Evolutionary conservation across 1,140 invertebrate species (phyloP).

Genomic region (Cotesia typhae): DNA sequence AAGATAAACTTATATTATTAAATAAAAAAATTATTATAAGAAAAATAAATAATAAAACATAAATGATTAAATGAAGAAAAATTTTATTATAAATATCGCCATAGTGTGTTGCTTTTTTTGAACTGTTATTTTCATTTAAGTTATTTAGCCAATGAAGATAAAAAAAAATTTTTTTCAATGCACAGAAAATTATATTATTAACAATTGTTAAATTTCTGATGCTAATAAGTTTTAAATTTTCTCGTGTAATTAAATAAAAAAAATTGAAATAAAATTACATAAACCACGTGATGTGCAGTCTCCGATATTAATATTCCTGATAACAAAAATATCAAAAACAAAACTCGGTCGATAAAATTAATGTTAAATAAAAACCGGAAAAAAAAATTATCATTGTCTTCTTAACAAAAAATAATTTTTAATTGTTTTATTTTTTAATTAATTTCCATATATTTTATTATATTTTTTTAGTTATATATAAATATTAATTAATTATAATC

Average conservation of each 20-base stretch:
- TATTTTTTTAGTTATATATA: neutral
- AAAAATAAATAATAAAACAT: no score
- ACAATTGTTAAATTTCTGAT: no score
- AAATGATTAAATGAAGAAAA: no score
- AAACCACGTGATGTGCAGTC: slow-evolving; percentile 1
- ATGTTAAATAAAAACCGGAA: neutral
- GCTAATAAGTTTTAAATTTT: no score
- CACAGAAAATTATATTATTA: no score
- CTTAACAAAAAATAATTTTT: neutral
- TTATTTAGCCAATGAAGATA: no score
- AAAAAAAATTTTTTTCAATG: no score
- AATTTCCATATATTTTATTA: neutral
- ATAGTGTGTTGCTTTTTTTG: no score
- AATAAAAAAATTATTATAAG: neutral
- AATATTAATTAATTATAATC: slow-evolving; percentile 3
- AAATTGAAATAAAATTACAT: no score
- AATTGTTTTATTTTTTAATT: neutral
- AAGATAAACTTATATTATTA: slow-evolving; percentile 3
- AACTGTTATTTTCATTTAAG: no score
- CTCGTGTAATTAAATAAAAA: no score
- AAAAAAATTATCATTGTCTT: slow-evolving; percentile 7
- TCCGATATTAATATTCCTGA: neutral
- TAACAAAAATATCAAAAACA: neutral
- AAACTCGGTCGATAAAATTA: neutral
- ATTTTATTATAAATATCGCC: no score